These are phyloP conservation scores for Tipula vernalis DNA, from an alignment of 2,888 invertebrate species.

Conservation along the genomic window DNA sequence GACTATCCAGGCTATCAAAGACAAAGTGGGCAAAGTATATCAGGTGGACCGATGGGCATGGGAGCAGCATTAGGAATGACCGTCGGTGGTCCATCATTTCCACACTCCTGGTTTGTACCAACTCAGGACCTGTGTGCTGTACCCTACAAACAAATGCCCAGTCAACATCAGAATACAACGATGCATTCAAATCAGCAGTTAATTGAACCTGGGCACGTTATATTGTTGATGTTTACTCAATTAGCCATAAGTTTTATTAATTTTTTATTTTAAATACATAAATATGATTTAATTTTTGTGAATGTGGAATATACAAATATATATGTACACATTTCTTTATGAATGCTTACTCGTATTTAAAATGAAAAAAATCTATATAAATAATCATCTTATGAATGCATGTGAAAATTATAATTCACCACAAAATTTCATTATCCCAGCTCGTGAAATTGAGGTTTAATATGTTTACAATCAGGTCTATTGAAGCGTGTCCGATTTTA, in stretches of 20 bases:
- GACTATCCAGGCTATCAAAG: slow-evolving; percentile 62
- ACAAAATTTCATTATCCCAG: neutral
- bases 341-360: too few species aligned
- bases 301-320: neutral
- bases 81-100: slow-evolving; percentile 51
- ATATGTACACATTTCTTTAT: neutral
- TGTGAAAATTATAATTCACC: neutral
- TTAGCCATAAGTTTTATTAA: slow-evolving; percentile 20
- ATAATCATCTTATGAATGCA: neutral
- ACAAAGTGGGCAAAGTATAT: slow-evolving; percentile 36
- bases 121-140: slow-evolving; percentile 84
- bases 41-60: slow-evolving; percentile 33
- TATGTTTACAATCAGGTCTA: neutral
- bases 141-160: slow-evolving; percentile 60
- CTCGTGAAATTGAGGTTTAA: neutral
- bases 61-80: slow-evolving; percentile 45
- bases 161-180: slow-evolving; percentile 31
- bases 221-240: slow-evolving; percentile 37
- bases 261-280: slow-evolving; percentile 20
- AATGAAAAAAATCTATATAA: neutral
- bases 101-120: slow-evolving; percentile 90
- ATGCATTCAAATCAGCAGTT: slow-evolving; percentile 34
- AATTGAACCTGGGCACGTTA: slow-evolving; percentile 84
- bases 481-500: neutral
- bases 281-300: neutral